Conservation (phyloP, 1,140 invertebrate species). For the Sipha flava region DNA sequence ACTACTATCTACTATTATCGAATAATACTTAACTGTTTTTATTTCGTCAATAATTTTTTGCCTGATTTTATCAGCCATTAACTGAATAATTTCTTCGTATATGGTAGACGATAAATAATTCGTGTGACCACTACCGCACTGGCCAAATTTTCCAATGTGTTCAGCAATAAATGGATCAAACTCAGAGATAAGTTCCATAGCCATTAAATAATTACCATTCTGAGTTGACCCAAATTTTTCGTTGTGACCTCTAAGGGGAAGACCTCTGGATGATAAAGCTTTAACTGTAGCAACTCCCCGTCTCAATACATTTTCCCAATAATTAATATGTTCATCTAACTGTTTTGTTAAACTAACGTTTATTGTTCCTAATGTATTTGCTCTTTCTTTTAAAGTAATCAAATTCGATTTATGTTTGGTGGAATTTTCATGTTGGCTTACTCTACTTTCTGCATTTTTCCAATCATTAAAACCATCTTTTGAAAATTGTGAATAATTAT, state of each 20-base stretch:
- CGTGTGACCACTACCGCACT: constrained; percentile 33
- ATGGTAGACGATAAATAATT: constrained; percentile 36
- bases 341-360: constrained; percentile 29
- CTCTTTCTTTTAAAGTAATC: constrained; percentile 30
- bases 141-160: constrained; percentile 34
- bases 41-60: constrained; percentile 38
- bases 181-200: constrained; percentile 35
- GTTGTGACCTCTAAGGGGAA: constrained; percentile 36
- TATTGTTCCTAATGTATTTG: constrained; percentile 26
- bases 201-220: constrained; percentile 38
- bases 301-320: constrained; percentile 36
- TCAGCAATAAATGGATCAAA: constrained; percentile 37
- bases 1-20: constrained; percentile 35
- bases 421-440: constrained; percentile 38
- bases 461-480: constrained; percentile 39
- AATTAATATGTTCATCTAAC: constrained; percentile 29
- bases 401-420: constrained; percentile 34
- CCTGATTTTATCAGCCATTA: constrained; percentile 37
- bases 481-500: constrained; percentile 2
- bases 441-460: constrained; percentile 36
- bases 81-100: constrained; percentile 37
- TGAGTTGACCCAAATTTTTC: constrained; percentile 36
- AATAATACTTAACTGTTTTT: constrained; percentile 43
- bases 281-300: constrained; percentile 35
- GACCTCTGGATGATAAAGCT: constrained; percentile 35